These are phyloP conservation scores for Carassius gibelio DNA, from an alignment of 2,113 vertebrate genomes.

Conservation along the genomic window DNA sequence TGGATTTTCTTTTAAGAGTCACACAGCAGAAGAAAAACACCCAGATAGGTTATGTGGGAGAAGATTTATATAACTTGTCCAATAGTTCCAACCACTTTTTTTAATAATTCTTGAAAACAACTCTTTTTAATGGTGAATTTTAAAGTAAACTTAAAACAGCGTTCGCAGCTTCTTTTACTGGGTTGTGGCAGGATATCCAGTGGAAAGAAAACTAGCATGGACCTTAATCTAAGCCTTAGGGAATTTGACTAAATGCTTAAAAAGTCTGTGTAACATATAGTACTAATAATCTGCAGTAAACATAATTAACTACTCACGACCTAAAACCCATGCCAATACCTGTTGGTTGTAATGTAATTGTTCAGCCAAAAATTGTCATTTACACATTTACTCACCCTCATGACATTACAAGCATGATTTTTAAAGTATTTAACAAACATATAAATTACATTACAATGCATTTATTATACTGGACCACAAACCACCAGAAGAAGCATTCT, in stretches of 20 bases:
- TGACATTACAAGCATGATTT: not conserved
- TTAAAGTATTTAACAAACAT: not conserved
- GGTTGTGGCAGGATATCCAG: not conserved
- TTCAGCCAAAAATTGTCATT: not conserved
- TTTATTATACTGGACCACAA: not conserved
- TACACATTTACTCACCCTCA: not conserved
- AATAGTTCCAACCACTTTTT: not conserved
- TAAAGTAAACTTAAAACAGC: not conserved
- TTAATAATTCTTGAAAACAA: not conserved
- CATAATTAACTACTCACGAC: not conserved
- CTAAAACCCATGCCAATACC: not conserved
- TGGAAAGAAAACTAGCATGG: not conserved
- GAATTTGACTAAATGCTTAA: not conserved
- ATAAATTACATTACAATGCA: not conserved
- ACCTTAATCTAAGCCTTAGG: not conserved
- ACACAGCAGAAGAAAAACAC: not conserved
- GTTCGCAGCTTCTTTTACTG: not conserved
- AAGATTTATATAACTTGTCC: constrained; percentile 10
- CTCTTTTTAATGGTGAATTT: not conserved
- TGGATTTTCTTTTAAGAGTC: not conserved
- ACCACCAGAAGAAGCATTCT: not conserved
- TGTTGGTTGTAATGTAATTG: not conserved
- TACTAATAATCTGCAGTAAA: not conserved
- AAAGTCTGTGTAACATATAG: not conserved
- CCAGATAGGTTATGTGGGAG: not conserved